phyloP scores from a whole-genome alignment of 92 coral and sea anemone genomes.

The Epizoanthus illoricatus region DNA sequence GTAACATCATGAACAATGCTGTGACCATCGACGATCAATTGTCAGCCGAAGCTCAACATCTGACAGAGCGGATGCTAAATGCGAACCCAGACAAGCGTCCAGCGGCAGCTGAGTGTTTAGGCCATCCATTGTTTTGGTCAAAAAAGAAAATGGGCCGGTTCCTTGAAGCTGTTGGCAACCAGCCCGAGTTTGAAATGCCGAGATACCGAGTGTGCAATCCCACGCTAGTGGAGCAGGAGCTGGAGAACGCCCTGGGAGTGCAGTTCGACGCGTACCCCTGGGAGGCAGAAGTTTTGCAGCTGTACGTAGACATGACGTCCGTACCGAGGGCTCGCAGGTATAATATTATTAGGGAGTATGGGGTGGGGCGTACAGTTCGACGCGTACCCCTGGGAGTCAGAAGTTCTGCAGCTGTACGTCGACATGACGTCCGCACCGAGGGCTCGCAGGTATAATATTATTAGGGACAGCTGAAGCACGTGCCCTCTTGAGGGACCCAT shows the following conservation, averaged over 20 bases:
- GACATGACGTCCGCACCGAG: slow-evolving; percentile 46
- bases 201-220: slow-evolving; percentile 1
- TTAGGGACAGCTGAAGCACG: background rate
- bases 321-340: too few species aligned
- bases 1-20: slow-evolving; percentile 24
- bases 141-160: slow-evolving; percentile 47
- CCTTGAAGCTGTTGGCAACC: slow-evolving; percentile 62
- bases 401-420: slow-evolving; percentile 27
- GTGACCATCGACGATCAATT: background rate
- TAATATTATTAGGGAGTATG: too few species aligned
- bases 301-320: too few species aligned
- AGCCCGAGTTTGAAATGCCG: slow-evolving; percentile 55
- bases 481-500: background rate
- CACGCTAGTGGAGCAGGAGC: slow-evolving; percentile 28
- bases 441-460: slow-evolving; percentile 7
- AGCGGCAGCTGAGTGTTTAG: slow-evolving; percentile 36
- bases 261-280: too few species aligned
- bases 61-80: slow-evolving; percentile 9
- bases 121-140: slow-evolving; percentile 68
- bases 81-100: slow-evolving; percentile 37
- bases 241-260: slow-evolving; percentile 32
- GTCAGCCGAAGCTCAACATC: slow-evolving; percentile 33
- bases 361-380: slow-evolving; percentile 4
- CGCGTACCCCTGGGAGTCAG: slow-evolving; percentile 34
- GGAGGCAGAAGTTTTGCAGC: too few species aligned